Base-by-base conservation (phyloP, 2,888 invertebrate species). In the Ferrisia virgata region DNA sequence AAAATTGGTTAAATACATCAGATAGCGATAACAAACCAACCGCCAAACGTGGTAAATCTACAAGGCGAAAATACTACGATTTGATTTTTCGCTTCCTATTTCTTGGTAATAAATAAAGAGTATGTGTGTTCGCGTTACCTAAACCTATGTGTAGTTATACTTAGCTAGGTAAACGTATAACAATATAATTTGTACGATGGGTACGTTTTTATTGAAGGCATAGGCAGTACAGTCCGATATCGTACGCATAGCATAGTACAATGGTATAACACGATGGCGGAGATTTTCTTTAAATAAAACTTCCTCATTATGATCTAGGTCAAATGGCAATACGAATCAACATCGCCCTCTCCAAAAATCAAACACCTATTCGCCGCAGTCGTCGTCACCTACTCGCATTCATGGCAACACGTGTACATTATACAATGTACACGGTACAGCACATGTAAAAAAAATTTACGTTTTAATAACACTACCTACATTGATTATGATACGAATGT, bases 241-340 rank as follows among this genome's bases (percentile, higher is more conserved):
- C 53, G 22, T 22, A 8, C 9, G 18, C n/a, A 36, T 36, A 36
- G 8, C 36, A 4, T 3, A 18, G 18, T 22, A 53, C 53, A 36
- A 8, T n/a, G n/a, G n/a, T n/a, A n/a, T n/a, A 36, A 36, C 28
- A 8, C 64, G 18, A 15, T 28, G n/a, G 64, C n/a, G 72, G 18
- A 76, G 36, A 76, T 36, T 76, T 76, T 76, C 36, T 76, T 76
- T 76, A 76, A 76, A 76, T 76, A 76, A 76, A 76, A 76, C 72
- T 76, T 76, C 72, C 72, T 76, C 72, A 76, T 76, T 76, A 76
- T 76, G 36, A 76, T 76, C 72, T 76, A 36, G 72, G 72, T 76
- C 72, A 36, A 76, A 76, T 28, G 36, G 36, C 36, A 76, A 33
- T 76, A 64, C 28, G 64, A 28, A 64, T 76, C 36, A 31, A 69